A percentile compares a stretch with the other conserved stretches of the same genome.
Evolutionary conservation across 92 coral and sea anemone genomes (phyloP).

Genomic region (Palythoa grandis): DNA sequence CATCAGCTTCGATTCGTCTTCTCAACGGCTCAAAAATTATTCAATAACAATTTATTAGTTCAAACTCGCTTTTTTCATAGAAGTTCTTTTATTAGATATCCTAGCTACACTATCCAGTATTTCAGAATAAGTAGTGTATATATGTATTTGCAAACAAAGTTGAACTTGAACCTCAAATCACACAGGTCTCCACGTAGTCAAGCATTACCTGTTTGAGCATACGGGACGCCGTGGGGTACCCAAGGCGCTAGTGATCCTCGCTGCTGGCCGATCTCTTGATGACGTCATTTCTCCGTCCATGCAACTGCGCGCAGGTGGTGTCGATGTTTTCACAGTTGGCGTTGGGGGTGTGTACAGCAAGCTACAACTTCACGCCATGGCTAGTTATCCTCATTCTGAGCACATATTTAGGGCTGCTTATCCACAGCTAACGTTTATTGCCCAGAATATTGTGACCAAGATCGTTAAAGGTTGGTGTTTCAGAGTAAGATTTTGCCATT

Average conservation of each 20-base stretch:
- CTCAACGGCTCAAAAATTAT: too few relatives aligned
- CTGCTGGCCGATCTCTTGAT: conserved; percentile 84
- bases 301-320: conserved; percentile 65
- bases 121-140: too few relatives aligned
- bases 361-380: conserved; percentile 90
- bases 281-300: conserved; percentile 86
- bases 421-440: conserved; percentile 68
- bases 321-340: conserved; percentile 85
- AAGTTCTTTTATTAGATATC: too few relatives aligned
- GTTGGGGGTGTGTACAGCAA: conserved; percentile 79
- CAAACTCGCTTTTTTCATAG: too few relatives aligned
- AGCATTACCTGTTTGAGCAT: conserved; percentile 60
- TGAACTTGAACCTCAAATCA: neutral
- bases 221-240: conserved; percentile 79
- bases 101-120: too few relatives aligned
- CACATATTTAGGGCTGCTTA: conserved; percentile 72
- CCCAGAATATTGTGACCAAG: conserved; percentile 87
- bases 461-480: conserved; percentile 72
- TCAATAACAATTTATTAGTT: too few relatives aligned
- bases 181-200: conserved; percentile 68
- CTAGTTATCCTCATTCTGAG: conserved; percentile 87
- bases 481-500: neutral
- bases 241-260: conserved; percentile 72
- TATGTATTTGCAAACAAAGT: too few relatives aligned
- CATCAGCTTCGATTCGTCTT: too few relatives aligned